A percentile compares a stretch with the other conserved stretches of the same genome.
Evolutionary conservation across 2,888 invertebrate genomes (phyloP).

Genomic region (Frankliniella intonsa): DNA sequence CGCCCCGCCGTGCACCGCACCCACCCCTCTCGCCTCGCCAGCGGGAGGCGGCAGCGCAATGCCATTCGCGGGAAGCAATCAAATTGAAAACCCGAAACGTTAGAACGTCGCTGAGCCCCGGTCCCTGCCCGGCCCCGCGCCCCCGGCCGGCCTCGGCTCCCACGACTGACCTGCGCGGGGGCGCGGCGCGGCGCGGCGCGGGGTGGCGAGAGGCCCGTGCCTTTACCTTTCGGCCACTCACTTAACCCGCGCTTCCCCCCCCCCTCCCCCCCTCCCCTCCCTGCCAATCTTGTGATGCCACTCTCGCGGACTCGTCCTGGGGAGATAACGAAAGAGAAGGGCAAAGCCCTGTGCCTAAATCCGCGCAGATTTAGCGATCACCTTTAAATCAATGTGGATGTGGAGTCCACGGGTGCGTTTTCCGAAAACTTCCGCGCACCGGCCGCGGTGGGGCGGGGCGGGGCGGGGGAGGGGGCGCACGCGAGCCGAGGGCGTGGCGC

Average conservation of each 20-base stretch:
- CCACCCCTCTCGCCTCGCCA: no score
- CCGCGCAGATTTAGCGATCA: no score
- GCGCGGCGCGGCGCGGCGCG: neutral
- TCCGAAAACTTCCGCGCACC: no score
- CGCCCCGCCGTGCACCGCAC: no score
- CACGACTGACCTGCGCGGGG: neutral
- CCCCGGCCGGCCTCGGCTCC: neutral
- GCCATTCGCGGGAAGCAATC: neutral
- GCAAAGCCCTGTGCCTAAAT: no score
- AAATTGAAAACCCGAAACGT: neutral
- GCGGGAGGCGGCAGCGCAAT: neutral
- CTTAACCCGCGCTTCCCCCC: neutral
- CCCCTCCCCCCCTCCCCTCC: no score
- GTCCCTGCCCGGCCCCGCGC: neutral
- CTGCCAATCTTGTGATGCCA: no score
- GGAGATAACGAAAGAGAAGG: no score
- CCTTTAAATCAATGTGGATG: no score
- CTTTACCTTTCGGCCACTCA: no score
- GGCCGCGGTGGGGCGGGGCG: neutral
- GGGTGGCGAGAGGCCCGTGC: neutral
- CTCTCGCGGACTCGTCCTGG: no score
- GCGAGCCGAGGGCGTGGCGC: neutral
- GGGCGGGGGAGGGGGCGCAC: neutral
- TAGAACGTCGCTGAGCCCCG: neutral
- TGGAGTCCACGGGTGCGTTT: no score